Conservation (phyloP, 2,888 invertebrate species). For the Morinoia aosen region DNA sequence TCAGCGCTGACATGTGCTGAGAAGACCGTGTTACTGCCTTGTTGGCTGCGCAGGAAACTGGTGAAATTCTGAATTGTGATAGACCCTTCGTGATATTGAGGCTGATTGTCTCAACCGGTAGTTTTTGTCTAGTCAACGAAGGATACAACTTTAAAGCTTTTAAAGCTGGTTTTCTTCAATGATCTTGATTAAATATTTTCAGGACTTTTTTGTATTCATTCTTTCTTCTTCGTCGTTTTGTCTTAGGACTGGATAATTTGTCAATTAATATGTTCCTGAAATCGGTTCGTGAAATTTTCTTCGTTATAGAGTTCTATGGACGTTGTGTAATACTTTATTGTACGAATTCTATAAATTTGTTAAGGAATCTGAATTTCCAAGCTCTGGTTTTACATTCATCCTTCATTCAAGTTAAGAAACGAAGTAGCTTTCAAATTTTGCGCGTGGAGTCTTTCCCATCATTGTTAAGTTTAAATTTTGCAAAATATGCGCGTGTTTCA, state of each 20-base stretch:
- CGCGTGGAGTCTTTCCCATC: neutral
- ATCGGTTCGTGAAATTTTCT: neutral
- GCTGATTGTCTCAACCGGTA: too few relatives aligned
- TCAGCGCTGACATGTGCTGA: too few relatives aligned
- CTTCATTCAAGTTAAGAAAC: neutral
- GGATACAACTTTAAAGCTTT: too few relatives aligned
- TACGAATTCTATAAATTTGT: constrained; percentile 4
- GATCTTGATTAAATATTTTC: too few relatives aligned
- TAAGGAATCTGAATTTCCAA: neutral
- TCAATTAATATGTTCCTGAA: neutral
- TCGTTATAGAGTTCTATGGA: neutral
- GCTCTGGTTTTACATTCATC: neutral
- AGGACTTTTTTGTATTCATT: neutral
- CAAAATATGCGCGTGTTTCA: neutral
- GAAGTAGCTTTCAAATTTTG: neutral
- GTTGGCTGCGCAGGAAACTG: too few relatives aligned
- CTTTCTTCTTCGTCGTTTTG: neutral
- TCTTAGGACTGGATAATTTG: neutral
- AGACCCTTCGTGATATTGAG: too few relatives aligned
- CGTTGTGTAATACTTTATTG: constrained; percentile 10
- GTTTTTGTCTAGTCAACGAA: too few relatives aligned
- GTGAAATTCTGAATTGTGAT: too few relatives aligned
- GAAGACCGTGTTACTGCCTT: too few relatives aligned
- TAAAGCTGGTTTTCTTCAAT: too few relatives aligned
- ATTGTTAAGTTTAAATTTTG: neutral